phyloP scores from a whole-genome alignment of 2,888 invertebrate species.

The Perizoma affinitatum region DNA sequence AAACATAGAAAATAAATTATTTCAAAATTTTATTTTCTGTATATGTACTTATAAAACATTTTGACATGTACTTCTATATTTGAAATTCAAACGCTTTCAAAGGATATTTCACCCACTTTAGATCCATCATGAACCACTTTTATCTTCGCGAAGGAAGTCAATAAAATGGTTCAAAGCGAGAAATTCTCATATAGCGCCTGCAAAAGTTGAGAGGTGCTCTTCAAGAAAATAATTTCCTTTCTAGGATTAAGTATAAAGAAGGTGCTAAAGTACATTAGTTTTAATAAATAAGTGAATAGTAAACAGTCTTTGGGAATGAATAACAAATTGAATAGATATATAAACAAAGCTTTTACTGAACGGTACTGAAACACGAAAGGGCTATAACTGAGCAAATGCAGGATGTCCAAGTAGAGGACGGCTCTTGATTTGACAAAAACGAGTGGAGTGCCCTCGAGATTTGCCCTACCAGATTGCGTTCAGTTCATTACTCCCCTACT shows the following conservation, averaged over 20 bases:
- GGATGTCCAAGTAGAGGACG: constrained; percentile 22
- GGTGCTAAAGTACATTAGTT: constrained; percentile 9
- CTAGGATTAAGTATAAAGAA: not conserved
- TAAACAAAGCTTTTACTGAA: constrained; percentile 18
- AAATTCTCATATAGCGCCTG: constrained; percentile 22
- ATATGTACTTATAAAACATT: too few relatives aligned
- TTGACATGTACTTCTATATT: not conserved
- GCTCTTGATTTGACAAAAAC: constrained; percentile 64
- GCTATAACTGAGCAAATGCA: constrained; percentile 35
- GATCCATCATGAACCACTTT: constrained; percentile 22
- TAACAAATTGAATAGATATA: constrained; percentile 16
- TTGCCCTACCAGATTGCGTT: constrained; percentile 55
- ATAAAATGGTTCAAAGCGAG: constrained; percentile 22
- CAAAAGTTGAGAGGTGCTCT: constrained; percentile 17
- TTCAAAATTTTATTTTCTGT: too few relatives aligned
- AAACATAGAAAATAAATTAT: too few relatives aligned
- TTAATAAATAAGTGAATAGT: not conserved
- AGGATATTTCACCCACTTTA: constrained; percentile 19
- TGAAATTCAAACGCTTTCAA: constrained; percentile 12
- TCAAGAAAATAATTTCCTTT: constrained; percentile 12
- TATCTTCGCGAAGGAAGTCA: constrained; percentile 17
- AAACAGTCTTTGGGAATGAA: constrained; percentile 6
- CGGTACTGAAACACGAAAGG: constrained; percentile 21
- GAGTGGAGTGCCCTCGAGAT: constrained; percentile 57
- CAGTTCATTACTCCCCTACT: constrained; percentile 53